A percentile compares a stretch with the other conserved stretches of the same genome.
These are phyloP conservation scores for Timema podura DNA, from an alignment of 2,888 invertebrate genomes.

Conservation along the genomic window DNA sequence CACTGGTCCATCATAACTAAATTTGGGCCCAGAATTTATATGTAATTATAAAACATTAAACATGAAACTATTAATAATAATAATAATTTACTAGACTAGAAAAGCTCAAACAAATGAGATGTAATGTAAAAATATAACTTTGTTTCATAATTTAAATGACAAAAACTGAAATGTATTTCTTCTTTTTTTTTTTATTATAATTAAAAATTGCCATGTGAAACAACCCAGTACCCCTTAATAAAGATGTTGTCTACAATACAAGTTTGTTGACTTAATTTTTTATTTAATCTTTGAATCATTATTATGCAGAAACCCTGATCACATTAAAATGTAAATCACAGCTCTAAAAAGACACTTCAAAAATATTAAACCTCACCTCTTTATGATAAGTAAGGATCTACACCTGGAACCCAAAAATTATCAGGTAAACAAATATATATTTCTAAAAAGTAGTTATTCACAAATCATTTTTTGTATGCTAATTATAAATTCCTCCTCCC, in stretches of 20 bases:
- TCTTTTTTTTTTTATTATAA: constrained; percentile 21
- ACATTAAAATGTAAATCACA: constrained; percentile 23
- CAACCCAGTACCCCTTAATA: constrained; percentile 20
- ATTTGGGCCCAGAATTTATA: constrained; percentile 23
- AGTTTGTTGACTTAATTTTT: constrained; percentile 24
- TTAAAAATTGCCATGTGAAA: constrained; percentile 18
- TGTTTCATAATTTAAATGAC: constrained; percentile 24
- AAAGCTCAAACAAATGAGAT: neutral
- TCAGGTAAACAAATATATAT: constrained; percentile 27
- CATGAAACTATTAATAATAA: constrained; percentile 14
- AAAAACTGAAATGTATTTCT: constrained; percentile 16
- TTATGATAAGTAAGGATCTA: constrained; percentile 22
- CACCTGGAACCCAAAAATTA: constrained; percentile 19
- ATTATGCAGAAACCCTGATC: constrained; percentile 18
- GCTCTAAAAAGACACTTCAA: constrained; percentile 17
- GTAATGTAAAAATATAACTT: constrained; percentile 20
- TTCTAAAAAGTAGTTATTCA: constrained; percentile 21
- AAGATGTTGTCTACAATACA: constrained; percentile 25
- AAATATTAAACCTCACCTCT: constrained; percentile 12
- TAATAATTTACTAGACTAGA: constrained; percentile 12
- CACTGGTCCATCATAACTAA: constrained; percentile 18
- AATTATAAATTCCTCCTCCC: constrained; percentile 29
- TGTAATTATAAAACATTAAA: constrained; percentile 27
- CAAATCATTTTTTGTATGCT: constrained; percentile 24
- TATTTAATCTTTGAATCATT: constrained; percentile 22